Conservation (phyloP, 2,113 vertebrate species). For the Xyliphius kryptos region DNA sequence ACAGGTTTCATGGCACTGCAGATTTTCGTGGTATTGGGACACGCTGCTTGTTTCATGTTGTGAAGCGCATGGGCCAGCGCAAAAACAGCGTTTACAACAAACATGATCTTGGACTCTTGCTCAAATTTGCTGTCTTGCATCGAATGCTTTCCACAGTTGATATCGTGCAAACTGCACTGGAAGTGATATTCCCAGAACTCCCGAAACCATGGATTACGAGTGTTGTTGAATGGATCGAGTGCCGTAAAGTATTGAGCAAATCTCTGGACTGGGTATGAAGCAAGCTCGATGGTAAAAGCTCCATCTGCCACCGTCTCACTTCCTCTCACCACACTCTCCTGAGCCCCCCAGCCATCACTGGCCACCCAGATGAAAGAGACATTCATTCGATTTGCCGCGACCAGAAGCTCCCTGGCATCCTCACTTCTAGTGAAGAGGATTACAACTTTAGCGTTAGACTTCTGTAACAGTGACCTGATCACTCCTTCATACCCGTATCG, state of each 20-base stretch:
- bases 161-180: conserved; percentile 74
- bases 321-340: conserved; percentile 87
- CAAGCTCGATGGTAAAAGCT: conserved; percentile 91
- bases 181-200: conserved; percentile 97
- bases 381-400: conserved; percentile 80
- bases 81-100: conserved; percentile 92
- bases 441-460: conserved; percentile 88
- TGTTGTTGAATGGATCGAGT: conserved; percentile 87
- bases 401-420: conserved; percentile 86
- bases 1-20: conserved; percentile 90
- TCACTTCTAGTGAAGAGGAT: conserved; percentile 92
- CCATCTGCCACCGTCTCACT: conserved; percentile 80
- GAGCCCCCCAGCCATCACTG: conserved; percentile 94
- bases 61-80: conserved; percentile 93
- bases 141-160: conserved; percentile 73
- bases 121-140: conserved; percentile 80
- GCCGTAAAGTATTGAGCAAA: conserved; percentile 87
- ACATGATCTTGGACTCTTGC: conserved; percentile 96
- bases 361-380: conserved; percentile 91
- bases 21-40: conserved; percentile 77
- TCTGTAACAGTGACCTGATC: conserved; percentile 87
- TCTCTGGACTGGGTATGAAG: conserved; percentile 82
- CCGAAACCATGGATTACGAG: conserved; percentile 90
- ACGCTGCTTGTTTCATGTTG: conserved; percentile 85
- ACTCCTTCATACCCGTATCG: conserved; percentile 79